Evolutionary conservation across 2,113 vertebrate species (phyloP).

Genomic region (Hiodon alosoides): DNA sequence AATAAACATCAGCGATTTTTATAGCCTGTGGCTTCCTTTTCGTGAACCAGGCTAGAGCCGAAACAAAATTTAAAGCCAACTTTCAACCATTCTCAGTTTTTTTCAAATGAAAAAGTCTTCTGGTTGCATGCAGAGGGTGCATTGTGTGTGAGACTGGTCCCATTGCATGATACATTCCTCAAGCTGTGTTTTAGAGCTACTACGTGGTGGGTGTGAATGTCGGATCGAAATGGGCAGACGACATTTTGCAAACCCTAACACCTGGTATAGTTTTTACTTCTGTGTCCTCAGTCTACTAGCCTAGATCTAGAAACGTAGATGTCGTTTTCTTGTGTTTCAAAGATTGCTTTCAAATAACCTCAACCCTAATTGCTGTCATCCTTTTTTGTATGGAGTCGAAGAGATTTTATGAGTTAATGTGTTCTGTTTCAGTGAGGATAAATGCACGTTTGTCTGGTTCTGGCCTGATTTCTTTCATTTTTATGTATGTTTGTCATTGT

Average conservation of each 20-base stretch:
- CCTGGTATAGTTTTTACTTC: not conserved
- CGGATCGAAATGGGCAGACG: not conserved
- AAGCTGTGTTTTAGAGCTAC: constrained; percentile 23
- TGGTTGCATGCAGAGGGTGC: constrained; percentile 55
- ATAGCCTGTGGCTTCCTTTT: not conserved
- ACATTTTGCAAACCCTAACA: constrained; percentile 13
- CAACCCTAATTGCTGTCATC: not conserved
- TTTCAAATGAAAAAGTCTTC: not conserved
- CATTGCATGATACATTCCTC: constrained; percentile 28
- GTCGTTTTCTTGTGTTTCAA: not conserved
- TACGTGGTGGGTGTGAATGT: not conserved
- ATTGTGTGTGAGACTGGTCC: constrained; percentile 12
- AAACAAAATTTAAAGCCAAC: not conserved
- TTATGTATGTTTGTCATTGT: constrained; percentile 8
- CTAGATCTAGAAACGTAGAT: constrained; percentile 3
- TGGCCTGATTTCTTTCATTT: not conserved
- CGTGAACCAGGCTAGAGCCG: no score
- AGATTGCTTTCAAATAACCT: not conserved
- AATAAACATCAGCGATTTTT: not conserved
- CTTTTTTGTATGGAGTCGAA: not conserved
- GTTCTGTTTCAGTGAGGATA: constrained; percentile 14
- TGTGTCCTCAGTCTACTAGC: not conserved
- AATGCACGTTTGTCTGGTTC: no score
- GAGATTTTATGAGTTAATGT: constrained; percentile 2
- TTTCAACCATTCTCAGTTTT: not conserved